phyloP scores from a whole-genome alignment of 2,888 invertebrate genomes.

The Drosophila subsilvestris region DNA sequence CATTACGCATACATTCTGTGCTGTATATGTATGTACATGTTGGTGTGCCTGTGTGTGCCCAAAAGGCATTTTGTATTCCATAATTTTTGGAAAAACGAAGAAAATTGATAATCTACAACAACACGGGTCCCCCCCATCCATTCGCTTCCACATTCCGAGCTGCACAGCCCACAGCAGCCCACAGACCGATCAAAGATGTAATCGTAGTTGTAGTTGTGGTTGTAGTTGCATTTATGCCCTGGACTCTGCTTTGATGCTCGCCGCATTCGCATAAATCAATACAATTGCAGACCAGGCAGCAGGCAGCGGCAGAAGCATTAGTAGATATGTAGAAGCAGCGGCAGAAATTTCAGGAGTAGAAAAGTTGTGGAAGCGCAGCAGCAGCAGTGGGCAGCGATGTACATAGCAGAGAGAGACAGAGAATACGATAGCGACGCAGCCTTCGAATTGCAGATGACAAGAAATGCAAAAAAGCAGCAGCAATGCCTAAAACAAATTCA shows the following conservation, averaged over 20 bases:
- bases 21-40: not conserved
- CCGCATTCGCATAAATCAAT: constrained; percentile 76
- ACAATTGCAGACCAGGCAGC: constrained; percentile 46
- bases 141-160: not conserved
- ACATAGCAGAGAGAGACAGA: too few species aligned
- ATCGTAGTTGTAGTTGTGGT: constrained; percentile 16
- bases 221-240: constrained; percentile 36
- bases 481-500: too few species aligned
- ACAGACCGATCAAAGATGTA: constrained; percentile 26
- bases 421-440: too few species aligned
- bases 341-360: not conserved
- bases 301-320: not conserved
- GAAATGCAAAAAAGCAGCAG: too few species aligned
- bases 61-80: constrained; percentile 47
- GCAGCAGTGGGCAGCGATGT: too few species aligned
- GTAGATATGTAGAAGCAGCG: not conserved
- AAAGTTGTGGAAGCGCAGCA: too few species aligned
- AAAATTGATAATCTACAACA: constrained; percentile 40
- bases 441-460: too few species aligned
- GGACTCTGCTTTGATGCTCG: constrained; percentile 56
- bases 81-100: constrained; percentile 38
- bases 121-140: constrained; percentile 1
- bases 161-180: constrained; percentile 7
- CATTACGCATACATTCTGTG: constrained; percentile 74
- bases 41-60: constrained; percentile 19